These are phyloP conservation scores for Monomorium pharaonis DNA, from an alignment of 1,140 invertebrate species.

Conservation along the genomic window DNA sequence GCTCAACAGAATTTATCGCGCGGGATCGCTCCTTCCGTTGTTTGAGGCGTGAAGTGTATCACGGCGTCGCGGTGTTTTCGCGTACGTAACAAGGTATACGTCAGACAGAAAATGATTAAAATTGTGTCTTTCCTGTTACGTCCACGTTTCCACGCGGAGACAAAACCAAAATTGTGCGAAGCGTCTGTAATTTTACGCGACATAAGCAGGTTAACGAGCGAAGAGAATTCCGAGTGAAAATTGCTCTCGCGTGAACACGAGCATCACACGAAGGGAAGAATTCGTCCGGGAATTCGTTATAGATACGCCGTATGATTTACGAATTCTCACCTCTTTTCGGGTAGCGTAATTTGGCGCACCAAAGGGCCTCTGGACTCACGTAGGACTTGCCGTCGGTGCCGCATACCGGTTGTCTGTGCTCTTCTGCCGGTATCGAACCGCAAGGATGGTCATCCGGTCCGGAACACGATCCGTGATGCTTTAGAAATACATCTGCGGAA, in stretches of 20 bases:
- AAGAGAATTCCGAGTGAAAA: background rate
- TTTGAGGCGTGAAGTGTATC: background rate
- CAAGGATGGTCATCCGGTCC: constrained; percentile 74
- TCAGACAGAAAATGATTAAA: background rate
- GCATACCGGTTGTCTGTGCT: constrained; percentile 71
- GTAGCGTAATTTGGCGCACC: constrained; percentile 68
- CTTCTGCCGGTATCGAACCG: constrained; percentile 61
- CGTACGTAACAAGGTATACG: background rate
- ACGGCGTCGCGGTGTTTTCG: background rate
- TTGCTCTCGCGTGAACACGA: background rate
- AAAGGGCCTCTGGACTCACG: constrained; percentile 73
- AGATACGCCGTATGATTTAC: background rate
- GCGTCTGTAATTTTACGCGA: constrained; percentile 1
- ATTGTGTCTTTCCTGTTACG: constrained; percentile 31
- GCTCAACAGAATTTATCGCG: constrained; percentile 1
- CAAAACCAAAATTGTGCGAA: background rate
- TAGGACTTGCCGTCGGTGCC: constrained; percentile 72
- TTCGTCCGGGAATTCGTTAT: background rate
- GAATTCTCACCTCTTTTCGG: constrained; percentile 63
- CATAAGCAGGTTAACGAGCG: constrained; percentile 10
- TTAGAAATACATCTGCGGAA: constrained; percentile 71
- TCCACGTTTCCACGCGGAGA: background rate
- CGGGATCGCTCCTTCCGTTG: background rate
- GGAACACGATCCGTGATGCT: constrained; percentile 73
- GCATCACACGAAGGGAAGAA: background rate